Evolutionary conservation across 2,888 invertebrate genomes (phyloP).

Genomic region (Gibbula magus): DNA sequence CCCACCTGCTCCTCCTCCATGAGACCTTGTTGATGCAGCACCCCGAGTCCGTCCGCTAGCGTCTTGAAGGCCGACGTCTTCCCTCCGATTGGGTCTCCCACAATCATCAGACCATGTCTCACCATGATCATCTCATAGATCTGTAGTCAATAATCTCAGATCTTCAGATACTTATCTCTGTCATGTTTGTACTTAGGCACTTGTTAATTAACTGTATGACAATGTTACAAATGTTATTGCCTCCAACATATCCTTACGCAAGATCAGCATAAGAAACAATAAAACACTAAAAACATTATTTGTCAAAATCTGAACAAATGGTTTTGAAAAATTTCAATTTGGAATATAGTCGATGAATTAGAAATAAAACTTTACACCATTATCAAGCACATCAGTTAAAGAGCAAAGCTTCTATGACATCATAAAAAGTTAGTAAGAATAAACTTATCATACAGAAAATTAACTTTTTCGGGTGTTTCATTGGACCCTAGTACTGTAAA

Average conservation of each 20-base stretch:
- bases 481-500: too few species aligned
- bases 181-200: too few species aligned
- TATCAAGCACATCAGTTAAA: too few species aligned
- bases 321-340: background rate
- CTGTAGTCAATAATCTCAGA: slow-evolving; percentile 41
- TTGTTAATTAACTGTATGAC: too few species aligned
- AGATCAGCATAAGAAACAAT: background rate
- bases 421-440: too few species aligned
- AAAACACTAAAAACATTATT: too few species aligned
- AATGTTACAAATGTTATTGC: background rate
- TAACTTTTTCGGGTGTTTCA: too few species aligned
- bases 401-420: too few species aligned
- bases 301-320: too few species aligned
- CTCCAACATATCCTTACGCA: background rate
- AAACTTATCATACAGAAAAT: too few species aligned
- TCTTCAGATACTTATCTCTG: background rate
- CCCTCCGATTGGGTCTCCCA: slow-evolving; percentile 74
- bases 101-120: slow-evolving; percentile 75
- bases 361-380: too few species aligned
- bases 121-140: slow-evolving; percentile 75
- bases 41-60: slow-evolving; percentile 64
- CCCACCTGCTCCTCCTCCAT: slow-evolving; percentile 71
- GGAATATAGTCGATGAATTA: too few species aligned
- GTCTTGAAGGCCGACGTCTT: slow-evolving; percentile 71
- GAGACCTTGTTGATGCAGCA: slow-evolving; percentile 58